A percentile compares a stretch with the other conserved stretches of the same genome.
Evolutionary conservation across 2,113 vertebrate species (phyloP).

Genomic region (Mastomys natalensis): DNA sequence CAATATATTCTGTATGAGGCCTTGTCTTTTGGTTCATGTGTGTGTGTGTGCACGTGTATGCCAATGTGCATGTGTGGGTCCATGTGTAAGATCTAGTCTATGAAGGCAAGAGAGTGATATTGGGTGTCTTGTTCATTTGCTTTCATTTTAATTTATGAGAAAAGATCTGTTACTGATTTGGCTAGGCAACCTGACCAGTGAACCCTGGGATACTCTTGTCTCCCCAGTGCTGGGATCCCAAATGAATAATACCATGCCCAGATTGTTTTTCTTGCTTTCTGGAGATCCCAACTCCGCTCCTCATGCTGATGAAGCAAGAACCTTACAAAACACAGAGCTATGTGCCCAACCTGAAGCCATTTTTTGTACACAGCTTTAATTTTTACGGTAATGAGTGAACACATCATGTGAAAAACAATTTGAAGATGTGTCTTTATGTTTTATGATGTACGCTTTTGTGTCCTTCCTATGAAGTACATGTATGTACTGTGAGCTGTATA

Average conservation of each 20-base stretch:
- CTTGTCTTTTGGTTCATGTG: neutral
- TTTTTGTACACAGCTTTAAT: neutral
- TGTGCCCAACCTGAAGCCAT: neutral
- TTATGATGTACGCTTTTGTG: neutral
- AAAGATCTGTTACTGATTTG: neutral
- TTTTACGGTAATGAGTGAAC: neutral
- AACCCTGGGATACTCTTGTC: neutral
- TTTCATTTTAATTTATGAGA: neutral
- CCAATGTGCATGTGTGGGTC: neutral
- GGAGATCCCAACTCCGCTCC: neutral
- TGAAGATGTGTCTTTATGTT: neutral
- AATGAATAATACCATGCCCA: no score
- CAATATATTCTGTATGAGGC: neutral
- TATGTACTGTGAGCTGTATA: neutral
- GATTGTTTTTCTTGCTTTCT: neutral
- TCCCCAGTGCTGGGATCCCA: neutral
- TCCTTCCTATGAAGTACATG: neutral
- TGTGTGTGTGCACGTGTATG: neutral
- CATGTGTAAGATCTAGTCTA: neutral
- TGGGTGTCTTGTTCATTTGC: neutral
- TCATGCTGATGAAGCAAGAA: neutral
- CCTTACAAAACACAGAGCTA: neutral
- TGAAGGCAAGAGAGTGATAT: neutral
- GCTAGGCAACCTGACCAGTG: neutral
- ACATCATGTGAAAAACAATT: neutral